A percentile compares a stretch with the other conserved stretches of the same genome.
These are phyloP conservation scores for Artemisiospiza belli DNA, from an alignment of 2,113 vertebrate genomes.

Conservation along the genomic window DNA sequence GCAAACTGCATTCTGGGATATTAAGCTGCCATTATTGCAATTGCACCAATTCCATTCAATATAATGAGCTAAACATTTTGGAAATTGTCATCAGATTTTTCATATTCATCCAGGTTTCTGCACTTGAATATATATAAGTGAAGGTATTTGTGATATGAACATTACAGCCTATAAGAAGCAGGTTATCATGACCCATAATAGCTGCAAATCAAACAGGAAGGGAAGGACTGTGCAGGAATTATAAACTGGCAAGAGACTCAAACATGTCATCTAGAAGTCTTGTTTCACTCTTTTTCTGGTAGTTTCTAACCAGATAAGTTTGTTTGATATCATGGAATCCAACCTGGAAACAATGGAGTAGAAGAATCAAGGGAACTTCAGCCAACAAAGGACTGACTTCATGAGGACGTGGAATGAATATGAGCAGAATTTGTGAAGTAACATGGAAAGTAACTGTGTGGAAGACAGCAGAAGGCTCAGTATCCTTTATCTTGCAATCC, in stretches of 20 bases:
- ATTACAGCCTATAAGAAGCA: background rate
- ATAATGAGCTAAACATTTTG: background rate
- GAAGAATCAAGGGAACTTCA: background rate
- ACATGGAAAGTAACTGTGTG: background rate
- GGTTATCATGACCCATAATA: background rate
- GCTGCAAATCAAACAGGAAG: background rate
- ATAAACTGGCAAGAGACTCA: background rate
- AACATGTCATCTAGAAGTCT: background rate
- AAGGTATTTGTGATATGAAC: background rate
- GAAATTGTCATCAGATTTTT: background rate
- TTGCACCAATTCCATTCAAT: background rate
- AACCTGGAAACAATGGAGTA: background rate
- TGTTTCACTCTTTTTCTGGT: background rate
- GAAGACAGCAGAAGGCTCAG: background rate
- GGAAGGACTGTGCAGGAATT: background rate
- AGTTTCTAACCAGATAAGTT: background rate
- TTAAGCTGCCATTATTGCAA: background rate
- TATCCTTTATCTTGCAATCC: background rate
- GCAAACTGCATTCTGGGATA: background rate
- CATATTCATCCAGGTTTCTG: background rate
- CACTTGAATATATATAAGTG: background rate
- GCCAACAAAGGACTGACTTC: background rate
- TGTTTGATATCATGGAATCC: background rate
- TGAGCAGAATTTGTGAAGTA: background rate
- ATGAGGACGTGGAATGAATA: fast-evolving